These are phyloP conservation scores for Copidosoma floridanum DNA, from an alignment of 1,140 invertebrate genomes.

Conservation along the genomic window DNA sequence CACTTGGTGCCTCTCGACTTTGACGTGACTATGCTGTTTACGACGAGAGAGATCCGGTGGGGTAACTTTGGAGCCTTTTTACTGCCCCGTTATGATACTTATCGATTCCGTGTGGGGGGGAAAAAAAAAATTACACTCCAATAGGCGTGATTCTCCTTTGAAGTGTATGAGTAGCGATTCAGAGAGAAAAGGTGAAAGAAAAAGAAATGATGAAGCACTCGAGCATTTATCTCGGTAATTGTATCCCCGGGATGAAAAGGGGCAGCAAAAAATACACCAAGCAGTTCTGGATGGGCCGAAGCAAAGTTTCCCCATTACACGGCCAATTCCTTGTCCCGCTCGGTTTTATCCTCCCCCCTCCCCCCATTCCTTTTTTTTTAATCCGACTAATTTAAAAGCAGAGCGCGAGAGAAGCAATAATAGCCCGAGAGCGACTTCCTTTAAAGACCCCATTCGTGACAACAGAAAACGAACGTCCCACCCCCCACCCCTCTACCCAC, in stretches of 20 bases:
- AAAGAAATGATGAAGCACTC: neutral
- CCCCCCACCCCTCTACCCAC: too few relatives aligned
- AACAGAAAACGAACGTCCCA: slow-evolving; percentile 10
- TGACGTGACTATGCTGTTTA: too few relatives aligned
- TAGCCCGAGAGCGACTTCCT: neutral
- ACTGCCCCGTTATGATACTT: too few relatives aligned
- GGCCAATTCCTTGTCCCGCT: neutral
- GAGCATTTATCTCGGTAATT: slow-evolving; percentile 6
- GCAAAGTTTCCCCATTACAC: slow-evolving; percentile 2
- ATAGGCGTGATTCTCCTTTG: too few relatives aligned
- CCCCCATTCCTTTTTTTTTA: slow-evolving; percentile 11
- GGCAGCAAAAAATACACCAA: neutral
- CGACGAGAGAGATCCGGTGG: neutral
- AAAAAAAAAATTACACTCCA: too few relatives aligned
- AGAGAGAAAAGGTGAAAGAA: neutral
- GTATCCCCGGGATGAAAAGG: neutral
- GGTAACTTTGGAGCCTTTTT: too few relatives aligned
- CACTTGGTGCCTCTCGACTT: too few relatives aligned
- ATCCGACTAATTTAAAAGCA: slow-evolving; percentile 9
- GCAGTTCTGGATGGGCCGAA: neutral
- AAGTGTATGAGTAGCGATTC: too few relatives aligned
- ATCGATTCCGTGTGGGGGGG: too few relatives aligned
- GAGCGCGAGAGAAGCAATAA: neutral
- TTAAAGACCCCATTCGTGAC: slow-evolving; percentile 22
- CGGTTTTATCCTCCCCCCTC: too few relatives aligned